Evolutionary conservation across 2,888 invertebrate genomes (phyloP).

Genomic region (Caenorhabditis panamensis): DNA sequence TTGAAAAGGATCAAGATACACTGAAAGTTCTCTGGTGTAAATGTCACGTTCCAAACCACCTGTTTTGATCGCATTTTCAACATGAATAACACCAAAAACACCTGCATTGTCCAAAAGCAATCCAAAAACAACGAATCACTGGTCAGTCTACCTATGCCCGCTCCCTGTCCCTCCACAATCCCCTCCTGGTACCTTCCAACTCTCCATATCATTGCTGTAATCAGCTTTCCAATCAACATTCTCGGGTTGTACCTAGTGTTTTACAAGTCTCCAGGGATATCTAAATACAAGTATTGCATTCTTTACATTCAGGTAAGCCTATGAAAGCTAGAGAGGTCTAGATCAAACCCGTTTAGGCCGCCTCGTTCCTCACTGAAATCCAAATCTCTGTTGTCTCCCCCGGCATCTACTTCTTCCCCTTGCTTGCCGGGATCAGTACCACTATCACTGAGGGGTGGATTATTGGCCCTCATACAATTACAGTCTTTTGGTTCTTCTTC

Average conservation of each 20-base stretch:
- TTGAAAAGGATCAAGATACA: too few relatives aligned
- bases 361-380: constrained; percentile 9
- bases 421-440: constrained; percentile 11
- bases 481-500: neutral
- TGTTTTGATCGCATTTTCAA: too few relatives aligned
- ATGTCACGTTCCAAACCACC: too few relatives aligned
- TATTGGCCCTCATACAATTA: neutral
- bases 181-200: neutral
- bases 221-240: constrained; percentile 3
- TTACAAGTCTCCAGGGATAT: constrained; percentile 5
- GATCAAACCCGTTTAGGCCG: neutral
- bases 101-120: neutral
- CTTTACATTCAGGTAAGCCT: constrained; percentile 1
- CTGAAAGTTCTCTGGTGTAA: too few relatives aligned
- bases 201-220: neutral
- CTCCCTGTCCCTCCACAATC: neutral
- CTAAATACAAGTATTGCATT: constrained; percentile 12
- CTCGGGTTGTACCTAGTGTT: neutral
- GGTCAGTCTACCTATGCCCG: neutral
- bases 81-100: too few relatives aligned
- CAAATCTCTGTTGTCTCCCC: constrained; percentile 3
- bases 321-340: neutral
- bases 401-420: constrained; percentile 21
- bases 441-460: neutral
- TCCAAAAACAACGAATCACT: too few relatives aligned